Percentiles rank a stretch among this genome's conserved stretches.
Conservation (phyloP, 2,888 invertebrate genomes). For the Ferdinandea cuprea region DNA sequence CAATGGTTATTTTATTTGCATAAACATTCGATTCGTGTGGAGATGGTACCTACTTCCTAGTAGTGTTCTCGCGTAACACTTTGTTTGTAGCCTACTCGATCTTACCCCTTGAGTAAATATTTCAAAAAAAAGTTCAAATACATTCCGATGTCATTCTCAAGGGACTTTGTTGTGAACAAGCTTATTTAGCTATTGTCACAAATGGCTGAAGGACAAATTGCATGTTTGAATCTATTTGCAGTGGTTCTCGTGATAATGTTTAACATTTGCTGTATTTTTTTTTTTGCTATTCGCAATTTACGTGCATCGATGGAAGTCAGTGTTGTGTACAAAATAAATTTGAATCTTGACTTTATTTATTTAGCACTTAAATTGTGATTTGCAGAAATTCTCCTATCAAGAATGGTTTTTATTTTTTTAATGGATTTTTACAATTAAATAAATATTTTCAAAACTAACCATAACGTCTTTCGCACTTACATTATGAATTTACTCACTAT, state of each 20-base stretch:
- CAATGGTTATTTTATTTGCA: no score
- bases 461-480: background rate
- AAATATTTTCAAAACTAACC: background rate
- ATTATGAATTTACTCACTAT: background rate
- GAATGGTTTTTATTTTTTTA: background rate
- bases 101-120: background rate
- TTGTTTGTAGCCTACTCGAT: conserved; percentile 9
- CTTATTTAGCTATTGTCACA: conserved; percentile 26
- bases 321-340: conserved; percentile 37
- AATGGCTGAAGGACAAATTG: conserved; percentile 53
- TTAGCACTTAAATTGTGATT: conserved; percentile 50
- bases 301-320: conserved; percentile 35
- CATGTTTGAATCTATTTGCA: conserved; percentile 45
- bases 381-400: background rate
- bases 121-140: conserved; percentile 44
- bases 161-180: conserved; percentile 23
- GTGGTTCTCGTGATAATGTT: conserved; percentile 30
- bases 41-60: conserved; percentile 28
- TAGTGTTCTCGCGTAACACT: conserved; percentile 6
- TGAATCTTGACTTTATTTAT: conserved; percentile 20
- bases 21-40: conserved; percentile 17
- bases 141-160: conserved; percentile 64
- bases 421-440: conserved; percentile 18
- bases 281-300: conserved; percentile 48
- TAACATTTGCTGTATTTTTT: conserved; percentile 4